Conservation (phyloP, 2,113 vertebrate genomes). For the Gallinago paraguaiae region DNA sequence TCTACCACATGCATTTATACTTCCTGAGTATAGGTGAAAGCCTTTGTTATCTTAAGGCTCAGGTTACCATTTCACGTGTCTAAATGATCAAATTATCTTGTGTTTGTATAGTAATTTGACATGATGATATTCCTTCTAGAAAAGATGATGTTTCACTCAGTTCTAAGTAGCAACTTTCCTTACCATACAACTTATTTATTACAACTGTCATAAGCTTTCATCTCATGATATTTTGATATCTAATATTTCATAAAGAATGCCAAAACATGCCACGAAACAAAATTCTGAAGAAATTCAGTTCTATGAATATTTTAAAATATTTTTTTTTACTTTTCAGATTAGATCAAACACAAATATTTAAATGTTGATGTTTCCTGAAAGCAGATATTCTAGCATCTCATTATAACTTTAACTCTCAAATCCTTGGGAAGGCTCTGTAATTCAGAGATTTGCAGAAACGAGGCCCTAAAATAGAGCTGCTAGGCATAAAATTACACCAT, state of each 20-base stretch:
- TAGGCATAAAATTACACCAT: neutral
- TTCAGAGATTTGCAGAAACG: neutral
- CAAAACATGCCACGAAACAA: constrained; percentile 46
- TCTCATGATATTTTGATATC: constrained; percentile 41
- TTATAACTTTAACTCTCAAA: constrained; percentile 20
- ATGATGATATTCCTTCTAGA: neutral
- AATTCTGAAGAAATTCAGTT: constrained; percentile 58
- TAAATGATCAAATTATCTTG: constrained; percentile 39
- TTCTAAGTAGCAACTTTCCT: constrained; percentile 19
- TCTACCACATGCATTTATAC: neutral
- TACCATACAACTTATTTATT: constrained; percentile 31
- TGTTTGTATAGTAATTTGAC: constrained; percentile 50
- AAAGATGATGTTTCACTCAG: constrained; percentile 38
- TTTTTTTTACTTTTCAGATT: constrained; percentile 22
- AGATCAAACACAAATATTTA: constrained; percentile 62
- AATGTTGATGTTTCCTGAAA: constrained; percentile 43
- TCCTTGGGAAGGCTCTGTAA: neutral
- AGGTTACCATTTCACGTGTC: neutral
- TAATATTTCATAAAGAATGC: constrained; percentile 45
- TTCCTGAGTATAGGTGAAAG: neutral
- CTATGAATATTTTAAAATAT: constrained; percentile 56
- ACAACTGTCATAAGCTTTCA: constrained; percentile 48
- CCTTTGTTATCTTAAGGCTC: neutral
- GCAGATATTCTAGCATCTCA: neutral
- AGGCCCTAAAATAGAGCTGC: neutral